phyloP scores from a whole-genome alignment of 2,797 vertebrate species.

The Amblyraja radiata region DNA sequence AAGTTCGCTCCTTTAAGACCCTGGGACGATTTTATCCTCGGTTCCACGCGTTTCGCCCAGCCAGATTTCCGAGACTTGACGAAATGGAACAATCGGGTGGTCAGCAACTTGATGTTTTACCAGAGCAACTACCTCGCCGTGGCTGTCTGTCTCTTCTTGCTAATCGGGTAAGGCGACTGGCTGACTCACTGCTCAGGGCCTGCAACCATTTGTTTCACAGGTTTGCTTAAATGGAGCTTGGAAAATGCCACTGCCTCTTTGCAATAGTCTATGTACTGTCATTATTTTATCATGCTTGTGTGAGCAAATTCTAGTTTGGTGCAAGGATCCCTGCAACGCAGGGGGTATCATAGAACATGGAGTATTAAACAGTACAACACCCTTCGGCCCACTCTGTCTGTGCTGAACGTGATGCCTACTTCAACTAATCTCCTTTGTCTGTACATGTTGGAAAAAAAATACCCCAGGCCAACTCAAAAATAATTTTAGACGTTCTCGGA shows the following conservation, averaged over 20 bases:
- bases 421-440: too few relatives aligned
- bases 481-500: too few relatives aligned
- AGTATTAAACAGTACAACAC: too few relatives aligned
- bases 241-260: neutral
- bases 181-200: neutral
- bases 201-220: neutral
- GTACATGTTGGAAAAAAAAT: too few relatives aligned
- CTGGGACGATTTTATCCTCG: constrained; percentile 84
- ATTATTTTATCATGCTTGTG: neutral
- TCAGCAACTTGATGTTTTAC: constrained; percentile 90
- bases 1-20: constrained; percentile 69
- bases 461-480: too few relatives aligned
- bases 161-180: constrained; percentile 74
- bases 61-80: constrained; percentile 72
- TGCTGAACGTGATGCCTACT: too few relatives aligned
- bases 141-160: constrained; percentile 65
- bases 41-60: constrained; percentile 70
- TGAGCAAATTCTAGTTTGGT: neutral
- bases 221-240: neutral
- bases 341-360: neutral
- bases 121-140: constrained; percentile 83
- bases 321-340: neutral
- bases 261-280: neutral
- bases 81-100: constrained; percentile 86
- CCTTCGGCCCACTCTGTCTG: too few relatives aligned